These are phyloP conservation scores for Hylaeus volcanicus DNA, from an alignment of 1,140 invertebrate species.

Conservation along the genomic window DNA sequence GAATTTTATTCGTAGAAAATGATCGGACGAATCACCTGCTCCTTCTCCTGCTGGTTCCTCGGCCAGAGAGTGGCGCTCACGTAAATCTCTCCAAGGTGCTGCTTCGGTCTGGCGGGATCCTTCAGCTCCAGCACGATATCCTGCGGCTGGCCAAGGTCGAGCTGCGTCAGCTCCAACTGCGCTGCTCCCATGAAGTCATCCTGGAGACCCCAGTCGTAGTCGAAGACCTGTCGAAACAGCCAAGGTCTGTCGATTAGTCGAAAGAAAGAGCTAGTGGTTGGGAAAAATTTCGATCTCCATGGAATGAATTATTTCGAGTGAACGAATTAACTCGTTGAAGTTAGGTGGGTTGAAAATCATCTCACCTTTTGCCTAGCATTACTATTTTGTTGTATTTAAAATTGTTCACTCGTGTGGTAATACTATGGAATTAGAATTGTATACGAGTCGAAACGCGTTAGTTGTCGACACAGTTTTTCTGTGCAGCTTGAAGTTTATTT, in stretches of 20 bases:
- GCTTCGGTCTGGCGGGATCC: slow-evolving; percentile 84
- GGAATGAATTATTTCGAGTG: no score
- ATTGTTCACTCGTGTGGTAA: no score
- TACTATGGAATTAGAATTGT: no score
- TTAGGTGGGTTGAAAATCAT: no score
- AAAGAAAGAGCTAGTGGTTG: slow-evolving; percentile 24
- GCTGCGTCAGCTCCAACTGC: slow-evolving; percentile 89
- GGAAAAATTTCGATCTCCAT: background rate
- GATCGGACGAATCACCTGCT: slow-evolving; percentile 84
- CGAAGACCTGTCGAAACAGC: slow-evolving; percentile 88
- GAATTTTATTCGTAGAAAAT: no score
- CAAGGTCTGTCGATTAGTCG: slow-evolving; percentile 14
- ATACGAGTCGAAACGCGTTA: no score
- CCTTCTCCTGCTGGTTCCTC: slow-evolving; percentile 95
- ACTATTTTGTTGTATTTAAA: no score
- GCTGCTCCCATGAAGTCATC: slow-evolving; percentile 99
- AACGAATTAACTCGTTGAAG: no score
- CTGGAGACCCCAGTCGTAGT: slow-evolving; percentile 98
- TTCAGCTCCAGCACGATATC: slow-evolving; percentile 89
- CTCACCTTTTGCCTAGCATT: no score
- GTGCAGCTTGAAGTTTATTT: no score
- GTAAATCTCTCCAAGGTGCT: slow-evolving; percentile 91
- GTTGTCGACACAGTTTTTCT: no score
- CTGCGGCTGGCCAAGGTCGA: slow-evolving; percentile 91
- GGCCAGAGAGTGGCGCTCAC: slow-evolving; percentile 92